A percentile compares a stretch with the other conserved stretches of the same genome.
phyloP scores from a whole-genome alignment of 1,140 invertebrate species.

The Lithobius niger region DNA sequence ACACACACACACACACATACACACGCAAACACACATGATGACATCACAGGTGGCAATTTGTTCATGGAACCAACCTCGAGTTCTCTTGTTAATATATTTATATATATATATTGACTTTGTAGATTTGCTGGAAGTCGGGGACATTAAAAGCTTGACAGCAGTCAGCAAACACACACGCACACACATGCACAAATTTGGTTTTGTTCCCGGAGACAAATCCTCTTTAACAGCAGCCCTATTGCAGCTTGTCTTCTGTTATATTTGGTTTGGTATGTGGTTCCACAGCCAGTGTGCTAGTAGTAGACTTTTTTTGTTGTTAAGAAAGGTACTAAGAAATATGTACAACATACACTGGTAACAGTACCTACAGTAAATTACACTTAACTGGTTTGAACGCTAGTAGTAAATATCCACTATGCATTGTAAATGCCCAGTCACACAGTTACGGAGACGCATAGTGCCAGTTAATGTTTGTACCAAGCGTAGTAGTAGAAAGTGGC shows the following conservation, averaged over 20 bases:
- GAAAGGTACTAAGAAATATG: background rate
- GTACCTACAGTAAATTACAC: background rate
- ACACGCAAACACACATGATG: background rate
- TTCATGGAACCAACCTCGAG: background rate
- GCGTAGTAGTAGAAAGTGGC: background rate
- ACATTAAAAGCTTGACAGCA: background rate
- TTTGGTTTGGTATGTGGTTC: background rate
- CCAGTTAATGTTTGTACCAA: background rate
- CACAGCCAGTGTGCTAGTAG: background rate
- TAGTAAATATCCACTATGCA: background rate
- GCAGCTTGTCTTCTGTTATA: background rate
- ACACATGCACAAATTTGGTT: background rate
- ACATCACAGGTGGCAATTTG: constrained; percentile 1
- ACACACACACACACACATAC: background rate
- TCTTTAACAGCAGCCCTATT: too few species aligned
- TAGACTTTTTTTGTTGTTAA: too few species aligned
- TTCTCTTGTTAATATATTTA: background rate
- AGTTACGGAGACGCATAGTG: background rate
- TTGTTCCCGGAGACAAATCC: background rate
- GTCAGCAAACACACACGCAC: background rate
- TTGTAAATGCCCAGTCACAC: background rate
- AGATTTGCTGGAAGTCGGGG: background rate
- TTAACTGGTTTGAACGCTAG: background rate
- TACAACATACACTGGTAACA: background rate
- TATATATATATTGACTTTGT: background rate